Percentiles rank a stretch among this genome's conserved stretches.
Conservation (phyloP, 2,797 vertebrate species). For the Smutsia temminckii region DNA sequence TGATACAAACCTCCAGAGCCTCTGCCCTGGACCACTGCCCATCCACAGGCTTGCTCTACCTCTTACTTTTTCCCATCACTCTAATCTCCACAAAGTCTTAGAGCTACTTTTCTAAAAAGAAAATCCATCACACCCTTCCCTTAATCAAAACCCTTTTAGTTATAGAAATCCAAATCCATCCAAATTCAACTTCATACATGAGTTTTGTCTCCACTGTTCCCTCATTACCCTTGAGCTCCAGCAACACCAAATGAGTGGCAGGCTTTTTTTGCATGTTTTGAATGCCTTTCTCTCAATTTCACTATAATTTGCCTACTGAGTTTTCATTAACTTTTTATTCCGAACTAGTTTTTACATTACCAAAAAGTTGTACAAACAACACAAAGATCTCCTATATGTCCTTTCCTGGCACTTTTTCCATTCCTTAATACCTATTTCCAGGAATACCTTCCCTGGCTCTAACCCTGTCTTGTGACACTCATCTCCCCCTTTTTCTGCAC, state of each 20-base stretch:
- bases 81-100: not conserved
- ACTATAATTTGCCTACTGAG: not conserved
- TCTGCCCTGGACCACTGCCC: not conserved
- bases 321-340: constrained; percentile 23
- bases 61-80: not conserved
- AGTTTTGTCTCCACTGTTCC: not conserved
- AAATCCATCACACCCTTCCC: not conserved
- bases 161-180: not conserved
- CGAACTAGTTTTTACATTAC: constrained; percentile 37
- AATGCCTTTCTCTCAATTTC: not conserved
- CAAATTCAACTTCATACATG: not conserved
- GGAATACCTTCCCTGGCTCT: not conserved
- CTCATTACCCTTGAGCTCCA: not conserved
- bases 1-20: not conserved
- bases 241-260: not conserved
- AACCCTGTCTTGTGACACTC: not conserved
- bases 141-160: not conserved
- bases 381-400: not conserved
- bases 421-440: not conserved
- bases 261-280: not conserved
- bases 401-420: not conserved
- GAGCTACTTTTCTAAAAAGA: not conserved
- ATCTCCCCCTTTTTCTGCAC: not conserved
- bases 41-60: not conserved
- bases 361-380: not conserved